Base-by-base conservation (phyloP, 2,797 vertebrate species). In the Ctenopoma kingsleyae region DNA sequence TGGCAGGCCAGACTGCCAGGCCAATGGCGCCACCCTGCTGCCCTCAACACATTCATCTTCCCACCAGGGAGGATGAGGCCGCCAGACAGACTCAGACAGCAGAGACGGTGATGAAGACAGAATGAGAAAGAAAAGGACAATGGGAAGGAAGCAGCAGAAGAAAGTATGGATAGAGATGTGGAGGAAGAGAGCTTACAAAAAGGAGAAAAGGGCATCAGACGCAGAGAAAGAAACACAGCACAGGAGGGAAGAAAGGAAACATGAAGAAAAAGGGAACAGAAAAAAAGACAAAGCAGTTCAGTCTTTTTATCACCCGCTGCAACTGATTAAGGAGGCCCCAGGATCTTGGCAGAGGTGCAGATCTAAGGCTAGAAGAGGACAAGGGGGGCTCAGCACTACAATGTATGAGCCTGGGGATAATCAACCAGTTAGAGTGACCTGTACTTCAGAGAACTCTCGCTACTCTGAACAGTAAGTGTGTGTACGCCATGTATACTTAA, bases 21-120 rank as follows among this genome's bases (percentile, higher is more conserved):
- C 79, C 77, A 72, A 69, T 41, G 76, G 74, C 83, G 73, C 88
- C 81, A 66, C 86, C 85, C 83, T 62, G 84, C 70, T 84, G 82
- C 82, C 87, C 61, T 61, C 54, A 3, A 70, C 72, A 77, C 86
- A 92, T 92, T 93, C 86, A 91, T 93, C 92, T 83, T 89, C 87
- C 73, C 89, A 87, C 76, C 85, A n/a, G 89, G 88, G 84, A 90
- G 68, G 78, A 70, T 65, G 49, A 54, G 78, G 46, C 71, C 30
- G 73, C 78, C 84, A 88, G 89, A 89, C 86, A 86, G 82, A 80
- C 71, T 41, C 78, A 82, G 84, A 87, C 76, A 77, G 74, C 54
- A 66, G 49, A 81, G 71, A 78, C 81, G 76, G 78, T 27, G 15
- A 83, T 55, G 66, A 82, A 76, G 78, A 84, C 50, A 11, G 73